phyloP scores from a whole-genome alignment of 2,113 vertebrate species.

The Sardina pilchardus region DNA sequence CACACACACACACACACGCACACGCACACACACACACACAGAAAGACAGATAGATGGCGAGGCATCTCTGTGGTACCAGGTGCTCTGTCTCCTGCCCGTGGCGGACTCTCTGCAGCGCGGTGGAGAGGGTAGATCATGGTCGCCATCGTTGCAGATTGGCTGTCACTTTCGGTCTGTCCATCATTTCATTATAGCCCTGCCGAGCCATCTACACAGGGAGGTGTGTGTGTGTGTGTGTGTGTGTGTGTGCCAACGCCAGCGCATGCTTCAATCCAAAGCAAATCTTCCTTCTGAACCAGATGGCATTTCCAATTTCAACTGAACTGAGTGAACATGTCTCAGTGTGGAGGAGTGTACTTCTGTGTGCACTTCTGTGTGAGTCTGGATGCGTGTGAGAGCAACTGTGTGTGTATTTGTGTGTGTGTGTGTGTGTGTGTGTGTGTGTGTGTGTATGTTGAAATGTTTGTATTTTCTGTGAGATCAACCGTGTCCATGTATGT shows the following conservation, averaged over 20 bases:
- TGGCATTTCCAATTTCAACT: constrained; percentile 13
- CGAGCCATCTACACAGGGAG: constrained; percentile 21
- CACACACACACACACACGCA: not conserved
- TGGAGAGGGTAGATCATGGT: constrained; percentile 29
- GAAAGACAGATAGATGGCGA: not conserved
- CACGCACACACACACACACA: not conserved
- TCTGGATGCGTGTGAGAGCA: not conserved
- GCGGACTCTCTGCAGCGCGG: not conserved
- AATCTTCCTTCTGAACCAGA: constrained; percentile 9
- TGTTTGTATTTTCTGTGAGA: not conserved
- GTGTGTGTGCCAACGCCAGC: too few species aligned
- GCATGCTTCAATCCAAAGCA: not conserved
- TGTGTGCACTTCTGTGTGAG: constrained; percentile 8
- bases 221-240: too few species aligned
- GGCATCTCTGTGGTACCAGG: not conserved
- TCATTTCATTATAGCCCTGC: constrained; percentile 37
- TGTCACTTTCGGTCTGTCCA: constrained; percentile 34
- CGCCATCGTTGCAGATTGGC: constrained; percentile 33
- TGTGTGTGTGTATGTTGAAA: not conserved
- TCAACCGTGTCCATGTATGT: not conserved
- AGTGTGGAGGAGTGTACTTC: not conserved
- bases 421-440: not conserved
- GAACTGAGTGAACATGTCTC: constrained; percentile 3
- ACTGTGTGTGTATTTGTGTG: not conserved
- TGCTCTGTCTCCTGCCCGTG: not conserved